phyloP scores from a whole-genome alignment of 2,888 invertebrate genomes.

The Tiphia femorata region DNA sequence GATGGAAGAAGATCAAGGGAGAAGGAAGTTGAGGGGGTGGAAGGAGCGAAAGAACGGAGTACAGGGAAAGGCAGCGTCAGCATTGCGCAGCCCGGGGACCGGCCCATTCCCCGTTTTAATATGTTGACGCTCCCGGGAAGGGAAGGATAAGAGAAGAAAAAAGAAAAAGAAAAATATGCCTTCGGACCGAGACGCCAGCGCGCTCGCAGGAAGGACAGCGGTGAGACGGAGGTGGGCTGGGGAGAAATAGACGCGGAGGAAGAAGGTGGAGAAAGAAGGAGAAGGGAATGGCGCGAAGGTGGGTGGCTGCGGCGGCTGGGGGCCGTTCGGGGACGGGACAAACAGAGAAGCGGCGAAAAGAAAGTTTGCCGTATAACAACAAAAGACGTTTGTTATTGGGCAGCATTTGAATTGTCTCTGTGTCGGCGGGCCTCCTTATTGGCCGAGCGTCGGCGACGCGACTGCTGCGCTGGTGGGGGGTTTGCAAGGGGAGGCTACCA shows the following conservation, averaged over 20 bases:
- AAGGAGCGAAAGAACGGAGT: conserved; percentile 29
- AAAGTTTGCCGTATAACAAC: conserved; percentile 66
- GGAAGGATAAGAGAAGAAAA: conserved; percentile 28
- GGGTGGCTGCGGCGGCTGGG: conserved; percentile 26
- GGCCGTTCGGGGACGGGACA: conserved; percentile 52
- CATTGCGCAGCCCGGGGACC: conserved; percentile 54
- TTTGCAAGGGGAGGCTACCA: conserved; percentile 44
- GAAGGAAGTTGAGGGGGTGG: conserved; percentile 20
- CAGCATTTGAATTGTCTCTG: conserved; percentile 67
- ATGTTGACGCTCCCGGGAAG: conserved; percentile 60
- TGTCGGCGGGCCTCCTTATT: conserved; percentile 65
- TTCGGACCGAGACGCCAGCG: neutral
- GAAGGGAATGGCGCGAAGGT: conserved; percentile 14
- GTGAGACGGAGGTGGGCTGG: conserved; percentile 10
- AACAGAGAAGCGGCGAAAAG: conserved; percentile 57
- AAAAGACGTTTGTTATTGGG: conserved; percentile 69
- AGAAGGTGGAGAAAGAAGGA: conserved; percentile 10
- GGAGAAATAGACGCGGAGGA: conserved; percentile 17
- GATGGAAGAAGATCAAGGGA: conserved; percentile 13
- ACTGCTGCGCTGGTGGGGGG: conserved; percentile 56
- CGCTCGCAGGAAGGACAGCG: conserved; percentile 8
- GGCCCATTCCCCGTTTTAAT: conserved; percentile 56
- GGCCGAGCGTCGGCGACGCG: conserved; percentile 61
- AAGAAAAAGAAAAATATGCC: conserved; percentile 4
- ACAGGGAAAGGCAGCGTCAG: conserved; percentile 60